Conservation (phyloP, 2,113 vertebrate genomes). For the Brachyistius frenatus region DNA sequence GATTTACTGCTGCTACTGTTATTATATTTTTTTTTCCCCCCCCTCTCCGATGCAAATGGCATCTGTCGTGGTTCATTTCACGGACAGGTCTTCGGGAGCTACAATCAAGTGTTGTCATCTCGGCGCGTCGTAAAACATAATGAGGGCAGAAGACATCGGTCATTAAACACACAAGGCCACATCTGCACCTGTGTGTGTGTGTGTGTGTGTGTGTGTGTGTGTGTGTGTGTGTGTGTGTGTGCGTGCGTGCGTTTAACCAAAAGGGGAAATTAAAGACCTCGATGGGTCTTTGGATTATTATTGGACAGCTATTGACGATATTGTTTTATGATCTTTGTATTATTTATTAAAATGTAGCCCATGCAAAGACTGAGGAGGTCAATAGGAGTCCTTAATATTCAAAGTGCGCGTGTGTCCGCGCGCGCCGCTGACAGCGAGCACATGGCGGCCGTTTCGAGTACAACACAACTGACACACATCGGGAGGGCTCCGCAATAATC, state of each 20-base stretch:
- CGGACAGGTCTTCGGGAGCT: background rate
- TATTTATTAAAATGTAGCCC: too few species aligned
- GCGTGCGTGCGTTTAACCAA: background rate
- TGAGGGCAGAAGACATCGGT: slow-evolving; percentile 34
- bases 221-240: background rate
- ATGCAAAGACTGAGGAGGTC: background rate
- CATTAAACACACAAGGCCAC: slow-evolving; percentile 36
- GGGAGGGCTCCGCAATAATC: slow-evolving; percentile 49
- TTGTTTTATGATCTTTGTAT: background rate
- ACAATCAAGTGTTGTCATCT: slow-evolving; percentile 29
- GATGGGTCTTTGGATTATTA: too few species aligned
- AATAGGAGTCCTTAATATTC: background rate
- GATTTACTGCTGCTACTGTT: background rate
- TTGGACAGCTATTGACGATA: too few species aligned
- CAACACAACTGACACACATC: slow-evolving; percentile 81
- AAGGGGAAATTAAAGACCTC: background rate
- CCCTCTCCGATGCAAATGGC: slow-evolving; percentile 6
- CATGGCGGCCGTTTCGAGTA: slow-evolving; percentile 76
- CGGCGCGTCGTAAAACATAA: slow-evolving; percentile 54
- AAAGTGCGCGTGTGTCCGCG: slow-evolving; percentile 36
- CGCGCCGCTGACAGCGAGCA: slow-evolving; percentile 72
- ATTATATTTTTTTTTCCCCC: background rate
- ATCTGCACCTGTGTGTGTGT: slow-evolving; percentile 1
- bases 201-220: background rate
- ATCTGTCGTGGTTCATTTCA: slow-evolving; percentile 8